Evolutionary conservation across 2,113 vertebrate species (phyloP).

Genomic region (Pyrgilauda ruficollis): DNA sequence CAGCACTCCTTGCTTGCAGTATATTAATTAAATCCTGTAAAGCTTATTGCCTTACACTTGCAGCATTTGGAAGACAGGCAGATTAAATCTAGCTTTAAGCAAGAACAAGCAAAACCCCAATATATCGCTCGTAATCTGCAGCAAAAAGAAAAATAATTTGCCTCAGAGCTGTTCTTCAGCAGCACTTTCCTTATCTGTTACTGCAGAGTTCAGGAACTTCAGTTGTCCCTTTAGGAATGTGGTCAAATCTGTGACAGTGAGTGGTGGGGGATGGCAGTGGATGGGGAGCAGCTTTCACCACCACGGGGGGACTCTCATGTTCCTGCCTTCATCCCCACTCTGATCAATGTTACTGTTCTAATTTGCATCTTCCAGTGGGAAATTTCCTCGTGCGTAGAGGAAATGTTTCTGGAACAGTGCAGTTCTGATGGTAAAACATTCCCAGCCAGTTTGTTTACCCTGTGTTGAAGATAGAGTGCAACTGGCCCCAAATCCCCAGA

Average conservation of each 20-base stretch:
- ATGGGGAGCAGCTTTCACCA: not conserved
- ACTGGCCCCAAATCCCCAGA: not conserved
- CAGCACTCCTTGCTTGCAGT: not conserved
- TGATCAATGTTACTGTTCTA: not conserved
- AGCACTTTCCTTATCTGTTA: not conserved
- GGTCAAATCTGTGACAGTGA: not conserved
- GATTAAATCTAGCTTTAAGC: constrained; percentile 14
- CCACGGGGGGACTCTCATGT: rapidly evolving
- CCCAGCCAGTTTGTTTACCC: not conserved
- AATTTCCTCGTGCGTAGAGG: not conserved
- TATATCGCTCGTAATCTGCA: not conserved
- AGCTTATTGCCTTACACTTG: not conserved
- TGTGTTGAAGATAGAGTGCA: not conserved
- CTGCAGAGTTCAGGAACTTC: not conserved
- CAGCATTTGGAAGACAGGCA: not conserved
- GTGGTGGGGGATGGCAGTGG: not conserved
- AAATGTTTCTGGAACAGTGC: not conserved
- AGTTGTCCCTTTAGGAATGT: not conserved
- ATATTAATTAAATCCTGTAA: not conserved
- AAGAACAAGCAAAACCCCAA: not conserved
- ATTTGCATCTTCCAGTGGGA: not conserved
- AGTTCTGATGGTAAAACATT: not conserved
- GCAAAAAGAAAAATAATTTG: not conserved
- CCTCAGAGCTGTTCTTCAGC: not conserved
- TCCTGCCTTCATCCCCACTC: not conserved